Evolutionary conservation across 2,113 vertebrate species (phyloP).

Genomic region (Hemiscyllium ocellatum): DNA sequence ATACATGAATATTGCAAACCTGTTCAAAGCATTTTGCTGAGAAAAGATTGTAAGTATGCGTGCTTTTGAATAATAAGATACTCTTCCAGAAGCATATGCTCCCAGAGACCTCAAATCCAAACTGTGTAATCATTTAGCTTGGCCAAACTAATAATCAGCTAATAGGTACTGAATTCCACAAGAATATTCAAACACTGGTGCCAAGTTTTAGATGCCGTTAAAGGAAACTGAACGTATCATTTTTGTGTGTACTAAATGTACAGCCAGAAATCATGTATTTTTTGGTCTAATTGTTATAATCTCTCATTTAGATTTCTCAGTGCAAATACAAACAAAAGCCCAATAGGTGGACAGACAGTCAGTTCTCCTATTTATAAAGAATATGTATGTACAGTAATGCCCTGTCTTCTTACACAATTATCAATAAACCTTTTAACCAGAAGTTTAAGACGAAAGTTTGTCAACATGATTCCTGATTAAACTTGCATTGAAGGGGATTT

Average conservation of each 20-base stretch:
- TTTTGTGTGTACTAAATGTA: background rate
- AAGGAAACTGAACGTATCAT: background rate
- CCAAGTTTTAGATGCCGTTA: background rate
- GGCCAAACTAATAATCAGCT: background rate
- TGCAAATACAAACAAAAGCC: background rate
- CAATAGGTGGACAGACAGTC: background rate
- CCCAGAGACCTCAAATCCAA: background rate
- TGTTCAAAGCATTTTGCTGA: background rate
- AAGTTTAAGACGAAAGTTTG: background rate
- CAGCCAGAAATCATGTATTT: background rate
- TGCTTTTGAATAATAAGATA: background rate
- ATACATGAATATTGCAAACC: background rate
- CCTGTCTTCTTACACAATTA: background rate
- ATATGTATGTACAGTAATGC: background rate
- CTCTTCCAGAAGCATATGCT: background rate
- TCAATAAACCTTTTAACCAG: background rate
- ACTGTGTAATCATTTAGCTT: background rate
- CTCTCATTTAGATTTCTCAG: background rate
- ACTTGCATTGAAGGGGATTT: background rate
- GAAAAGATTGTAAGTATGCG: background rate
- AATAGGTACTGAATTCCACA: background rate
- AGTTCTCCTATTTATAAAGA: background rate
- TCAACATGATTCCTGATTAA: background rate
- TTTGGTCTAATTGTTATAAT: background rate
- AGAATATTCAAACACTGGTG: background rate